These are phyloP conservation scores for Ascidia mentula DNA, from an alignment of 23 tunicate genomes.

Conservation along the genomic window DNA sequence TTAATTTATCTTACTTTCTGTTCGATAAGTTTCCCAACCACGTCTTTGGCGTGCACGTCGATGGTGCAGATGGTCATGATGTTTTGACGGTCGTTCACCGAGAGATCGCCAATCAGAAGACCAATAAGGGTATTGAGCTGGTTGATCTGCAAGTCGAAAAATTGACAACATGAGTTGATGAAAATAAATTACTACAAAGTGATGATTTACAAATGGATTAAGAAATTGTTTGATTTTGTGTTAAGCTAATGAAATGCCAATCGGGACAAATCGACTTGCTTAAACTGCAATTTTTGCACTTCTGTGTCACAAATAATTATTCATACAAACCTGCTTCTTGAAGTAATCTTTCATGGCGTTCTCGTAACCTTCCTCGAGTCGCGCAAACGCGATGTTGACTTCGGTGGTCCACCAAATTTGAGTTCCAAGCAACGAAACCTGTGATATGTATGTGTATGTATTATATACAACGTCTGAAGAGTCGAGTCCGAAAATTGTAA, in stretches of 20 bases:
- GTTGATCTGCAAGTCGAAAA: constrained; percentile 42
- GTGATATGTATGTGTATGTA: background rate
- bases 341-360: constrained; percentile 95
- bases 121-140: constrained; percentile 90
- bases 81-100: constrained; percentile 80
- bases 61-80: constrained; percentile 99
- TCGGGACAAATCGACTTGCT: background rate
- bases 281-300: background rate
- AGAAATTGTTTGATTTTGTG: too few relatives aligned
- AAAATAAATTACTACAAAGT: too few relatives aligned
- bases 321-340: constrained; percentile 87
- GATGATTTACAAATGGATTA: too few relatives aligned
- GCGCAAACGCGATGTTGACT: constrained; percentile 84
- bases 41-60: constrained; percentile 99
- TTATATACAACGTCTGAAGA: background rate
- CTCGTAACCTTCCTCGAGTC: constrained; percentile 97
- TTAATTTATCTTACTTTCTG: constrained; percentile 55
- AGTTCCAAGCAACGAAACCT: constrained; percentile 94
- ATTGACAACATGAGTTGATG: too few relatives aligned
- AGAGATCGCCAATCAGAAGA: constrained; percentile 73
- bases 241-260: too few relatives aligned
- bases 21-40: constrained; percentile 81
- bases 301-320: too few relatives aligned
- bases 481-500: background rate
- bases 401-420: constrained; percentile 99